Conservation (phyloP, 2,797 vertebrate species). For the Apogon talboti region DNA sequence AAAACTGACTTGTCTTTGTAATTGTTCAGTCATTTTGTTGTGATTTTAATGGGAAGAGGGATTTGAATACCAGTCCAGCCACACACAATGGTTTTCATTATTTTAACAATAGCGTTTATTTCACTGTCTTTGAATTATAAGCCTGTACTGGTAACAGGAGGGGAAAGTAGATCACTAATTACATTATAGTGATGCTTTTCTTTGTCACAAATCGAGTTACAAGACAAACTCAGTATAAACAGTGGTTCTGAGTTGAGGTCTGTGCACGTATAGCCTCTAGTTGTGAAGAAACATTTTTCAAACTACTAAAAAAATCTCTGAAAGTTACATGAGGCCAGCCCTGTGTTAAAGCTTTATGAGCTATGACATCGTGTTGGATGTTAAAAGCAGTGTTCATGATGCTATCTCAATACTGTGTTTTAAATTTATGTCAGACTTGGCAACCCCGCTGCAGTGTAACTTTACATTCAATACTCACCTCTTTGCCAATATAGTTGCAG, state of each 20-base stretch:
- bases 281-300: constrained; percentile 11
- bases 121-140: constrained; percentile 58
- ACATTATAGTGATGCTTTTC: constrained; percentile 44
- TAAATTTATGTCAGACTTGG: constrained; percentile 57
- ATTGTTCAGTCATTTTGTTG: constrained; percentile 67
- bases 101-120: constrained; percentile 79
- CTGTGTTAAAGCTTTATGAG: constrained; percentile 45
- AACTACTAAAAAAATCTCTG: constrained; percentile 29
- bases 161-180: constrained; percentile 51
- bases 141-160: constrained; percentile 44
- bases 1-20: constrained; percentile 63
- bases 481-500: constrained; percentile 49
- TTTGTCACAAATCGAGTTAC: constrained; percentile 42
- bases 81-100: constrained; percentile 76
- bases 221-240: constrained; percentile 13
- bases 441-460: constrained; percentile 38
- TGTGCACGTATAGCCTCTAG: constrained; percentile 5
- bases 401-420: constrained; percentile 36
- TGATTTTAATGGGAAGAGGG: constrained; percentile 55
- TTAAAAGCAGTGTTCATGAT: constrained; percentile 47
- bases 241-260: background rate
- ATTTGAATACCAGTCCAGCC: constrained; percentile 52
- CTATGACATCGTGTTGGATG: constrained; percentile 50
- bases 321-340: constrained; percentile 25
- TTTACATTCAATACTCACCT: constrained; percentile 59